Base-by-base conservation (phyloP, 2,797 vertebrate species). In the Amblyopsis hoosieri region DNA sequence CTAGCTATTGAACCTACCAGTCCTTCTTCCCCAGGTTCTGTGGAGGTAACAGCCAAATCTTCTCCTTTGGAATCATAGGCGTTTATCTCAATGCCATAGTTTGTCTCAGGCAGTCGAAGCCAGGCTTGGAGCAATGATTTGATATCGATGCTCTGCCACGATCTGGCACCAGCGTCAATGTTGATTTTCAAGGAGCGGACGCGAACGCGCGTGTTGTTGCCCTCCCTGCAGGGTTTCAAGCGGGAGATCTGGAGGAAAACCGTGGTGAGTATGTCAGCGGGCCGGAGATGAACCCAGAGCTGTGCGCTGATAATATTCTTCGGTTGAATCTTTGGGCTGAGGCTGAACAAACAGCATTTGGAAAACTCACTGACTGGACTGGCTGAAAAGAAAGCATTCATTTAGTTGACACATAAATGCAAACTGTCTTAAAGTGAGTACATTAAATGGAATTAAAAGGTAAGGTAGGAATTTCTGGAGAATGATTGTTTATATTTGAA, bases 101-200 rank as follows among this genome's bases (percentile, higher is more conserved):
- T 99, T 88, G 96, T 96, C 93, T 99, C 96, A 52, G 97, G 97
- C 89, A 98, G 96, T 92, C 95, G 94, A 89, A 99, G 93, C 97
- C 97, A 99, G 80, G 96, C 96, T 57, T 93, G 92, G 89, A 99
- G 66, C 85, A 99, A 95, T 80, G 96, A 96, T 84, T 99, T 99
- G 87, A 98, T 95, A 81, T 99, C 97, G 69, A 99, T 97, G 63
- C 97, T 99, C 77, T 99, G 96, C 97, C 97, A 99, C 66, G 96
- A 96, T 75, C 93, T 92, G 83, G 91, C 85, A 71, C 96, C 96
- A 69, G 96, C 93, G 69, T 89, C 94, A 89, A 99, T 93, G 78
- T 98, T 96, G 68, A 98, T 93, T 93, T 99, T 98, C 90, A 99
- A 89, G 78, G 96, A 97, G 88, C 97, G 96, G 91, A 99, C 96